Conservation (phyloP, 2,888 invertebrate genomes). For the Polydrusus cervinus region DNA sequence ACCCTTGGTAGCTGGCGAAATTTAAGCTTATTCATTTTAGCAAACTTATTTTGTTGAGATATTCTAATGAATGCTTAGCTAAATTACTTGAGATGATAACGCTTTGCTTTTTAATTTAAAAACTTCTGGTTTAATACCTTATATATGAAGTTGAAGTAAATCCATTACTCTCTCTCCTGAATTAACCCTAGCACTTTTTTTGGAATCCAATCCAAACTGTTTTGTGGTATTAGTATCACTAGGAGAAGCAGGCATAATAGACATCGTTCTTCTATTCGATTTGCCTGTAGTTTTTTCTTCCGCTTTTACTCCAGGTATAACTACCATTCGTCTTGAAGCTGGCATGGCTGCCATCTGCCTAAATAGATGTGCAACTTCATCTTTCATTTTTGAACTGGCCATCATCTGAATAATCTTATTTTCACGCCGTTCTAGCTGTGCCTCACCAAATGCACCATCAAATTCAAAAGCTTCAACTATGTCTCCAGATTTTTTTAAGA, state of each 20-base stretch:
- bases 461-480: constrained; percentile 67
- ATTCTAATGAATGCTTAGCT: too few relatives aligned
- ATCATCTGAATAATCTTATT: constrained; percentile 70
- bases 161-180: constrained; percentile 8
- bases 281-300: neutral
- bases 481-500: constrained; percentile 59
- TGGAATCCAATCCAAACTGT: too few relatives aligned
- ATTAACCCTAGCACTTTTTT: too few relatives aligned
- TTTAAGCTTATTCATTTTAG: too few relatives aligned
- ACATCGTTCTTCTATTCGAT: constrained; percentile 34
- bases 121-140: constrained; percentile 9
- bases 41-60: too few relatives aligned
- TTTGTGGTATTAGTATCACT: too few relatives aligned
- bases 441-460: constrained; percentile 66
- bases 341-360: constrained; percentile 72
- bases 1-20: too few relatives aligned
- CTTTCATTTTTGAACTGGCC: constrained; percentile 68
- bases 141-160: constrained; percentile 15
- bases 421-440: constrained; percentile 70
- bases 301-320: constrained; percentile 70
- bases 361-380: constrained; percentile 70
- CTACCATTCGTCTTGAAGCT: constrained; percentile 69
- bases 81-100: neutral
- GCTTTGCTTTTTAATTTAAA: too few relatives aligned
- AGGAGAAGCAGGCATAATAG: constrained; percentile 43